Conservation (phyloP, 1,140 invertebrate species). For the Drosophila serrata region DNA sequence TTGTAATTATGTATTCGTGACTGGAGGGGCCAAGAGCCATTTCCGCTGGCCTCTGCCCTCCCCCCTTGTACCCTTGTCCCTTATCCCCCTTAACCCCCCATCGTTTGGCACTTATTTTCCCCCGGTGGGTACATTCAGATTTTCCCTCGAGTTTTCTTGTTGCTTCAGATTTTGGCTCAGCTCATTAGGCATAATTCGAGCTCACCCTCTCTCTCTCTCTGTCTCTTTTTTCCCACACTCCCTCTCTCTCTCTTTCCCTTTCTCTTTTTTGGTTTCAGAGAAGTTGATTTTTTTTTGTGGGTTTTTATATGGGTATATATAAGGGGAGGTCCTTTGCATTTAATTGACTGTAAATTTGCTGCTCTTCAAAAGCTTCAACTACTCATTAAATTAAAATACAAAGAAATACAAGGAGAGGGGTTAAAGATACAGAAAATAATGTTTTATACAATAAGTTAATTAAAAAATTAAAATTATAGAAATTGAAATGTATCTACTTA, state of each 20-base stretch:
- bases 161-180: conserved; percentile 51
- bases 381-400: conserved; percentile 67
- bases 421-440: too few relatives aligned
- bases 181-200: conserved; percentile 78
- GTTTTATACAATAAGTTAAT: background rate
- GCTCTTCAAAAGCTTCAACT: conserved; percentile 71
- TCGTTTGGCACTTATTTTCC: conserved; percentile 1
- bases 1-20: conserved; percentile 82
- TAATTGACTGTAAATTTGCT: conserved; percentile 82
- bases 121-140: background rate
- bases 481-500: too few relatives aligned
- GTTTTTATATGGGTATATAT: background rate
- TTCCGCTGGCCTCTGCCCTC: conserved; percentile 6
- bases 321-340: conserved; percentile 42
- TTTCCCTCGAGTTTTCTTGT: conserved; percentile 16
- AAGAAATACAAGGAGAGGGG: background rate
- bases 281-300: conserved; percentile 4
- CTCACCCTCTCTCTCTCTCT: background rate
- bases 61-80: too few relatives aligned
- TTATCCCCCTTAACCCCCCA: too few relatives aligned
- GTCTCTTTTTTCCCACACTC: too few relatives aligned
- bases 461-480: too few relatives aligned
- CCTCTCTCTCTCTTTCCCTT: background rate
- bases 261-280: background rate
- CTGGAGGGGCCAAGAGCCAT: conserved; percentile 56